phyloP scores from a whole-genome alignment of 2,113 vertebrate genomes.

The Amphilophus citrinellus region DNA sequence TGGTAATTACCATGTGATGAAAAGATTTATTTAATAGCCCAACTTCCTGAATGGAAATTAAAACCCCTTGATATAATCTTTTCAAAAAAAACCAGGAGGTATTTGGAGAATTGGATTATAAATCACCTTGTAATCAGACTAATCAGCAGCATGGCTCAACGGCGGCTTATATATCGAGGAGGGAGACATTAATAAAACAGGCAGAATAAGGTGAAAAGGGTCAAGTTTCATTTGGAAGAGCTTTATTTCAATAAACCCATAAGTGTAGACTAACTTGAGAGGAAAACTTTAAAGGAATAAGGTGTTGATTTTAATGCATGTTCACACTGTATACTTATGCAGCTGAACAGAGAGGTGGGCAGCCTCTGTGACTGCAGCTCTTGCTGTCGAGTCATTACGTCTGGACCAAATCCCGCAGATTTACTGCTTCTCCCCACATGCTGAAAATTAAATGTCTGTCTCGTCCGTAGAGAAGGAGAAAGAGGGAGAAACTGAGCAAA shows the following conservation, averaged over 20 bases:
- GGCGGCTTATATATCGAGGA: background rate
- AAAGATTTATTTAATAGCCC: slow-evolving; percentile 28
- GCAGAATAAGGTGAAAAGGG: background rate
- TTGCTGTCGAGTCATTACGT: slow-evolving; percentile 30
- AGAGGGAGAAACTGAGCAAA: background rate
- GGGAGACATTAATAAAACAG: background rate
- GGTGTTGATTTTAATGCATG: background rate
- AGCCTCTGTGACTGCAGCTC: slow-evolving; percentile 10
- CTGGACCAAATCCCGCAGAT: slow-evolving; percentile 34
- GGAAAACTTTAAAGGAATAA: background rate
- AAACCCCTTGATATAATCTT: slow-evolving; percentile 44
- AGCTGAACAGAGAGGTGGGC: background rate
- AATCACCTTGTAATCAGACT: slow-evolving; percentile 46
- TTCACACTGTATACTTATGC: background rate
- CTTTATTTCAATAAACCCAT: background rate
- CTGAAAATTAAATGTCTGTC: slow-evolving; percentile 25
- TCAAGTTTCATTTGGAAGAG: background rate
- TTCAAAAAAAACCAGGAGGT: slow-evolving; percentile 34
- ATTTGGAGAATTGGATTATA: slow-evolving; percentile 54
- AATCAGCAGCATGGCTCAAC: slow-evolving; percentile 35
- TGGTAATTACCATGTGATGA: slow-evolving; percentile 30
- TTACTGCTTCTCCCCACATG: slow-evolving; percentile 24
- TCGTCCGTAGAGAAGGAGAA: background rate
- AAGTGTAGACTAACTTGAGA: background rate
- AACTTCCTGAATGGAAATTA: slow-evolving; percentile 53